Conservation (phyloP, 2,888 invertebrate genomes). For the Scrobipalpa atriplicella region DNA sequence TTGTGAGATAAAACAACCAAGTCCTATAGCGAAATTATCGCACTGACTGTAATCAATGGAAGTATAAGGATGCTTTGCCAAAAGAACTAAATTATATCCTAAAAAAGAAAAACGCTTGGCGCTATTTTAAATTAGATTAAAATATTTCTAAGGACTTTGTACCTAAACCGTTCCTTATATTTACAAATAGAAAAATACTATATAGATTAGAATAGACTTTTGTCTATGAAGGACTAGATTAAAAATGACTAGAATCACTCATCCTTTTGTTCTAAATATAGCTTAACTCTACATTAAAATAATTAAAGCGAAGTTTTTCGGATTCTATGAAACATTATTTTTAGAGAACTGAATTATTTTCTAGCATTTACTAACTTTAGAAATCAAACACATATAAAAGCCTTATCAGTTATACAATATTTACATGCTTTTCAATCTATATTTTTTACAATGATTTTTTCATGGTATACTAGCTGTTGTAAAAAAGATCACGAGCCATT, state of each 20-base stretch:
- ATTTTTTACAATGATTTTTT: neutral
- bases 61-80: constrained; percentile 18
- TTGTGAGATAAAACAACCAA: neutral
- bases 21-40: constrained; percentile 7
- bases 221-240: constrained; percentile 38
- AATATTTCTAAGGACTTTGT: constrained; percentile 12
- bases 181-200: constrained; percentile 25
- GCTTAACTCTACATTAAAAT: constrained; percentile 26
- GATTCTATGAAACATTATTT: constrained; percentile 38
- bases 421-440: no score
- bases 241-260: constrained; percentile 71
- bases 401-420: neutral
- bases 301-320: constrained; percentile 39
- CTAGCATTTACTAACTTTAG: constrained; percentile 28
- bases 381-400: constrained; percentile 27
- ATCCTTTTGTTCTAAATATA: constrained; percentile 43
- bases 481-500: neutral
- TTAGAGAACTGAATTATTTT: constrained; percentile 26
- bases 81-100: neutral
- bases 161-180: constrained; percentile 2
- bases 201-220: constrained; percentile 33
- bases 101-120: constrained; percentile 18
- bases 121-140: neutral
- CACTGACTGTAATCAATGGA: neutral
- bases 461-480: neutral